These are phyloP conservation scores for Pygoscelis antarcticus DNA, from an alignment of 2,113 vertebrate species.

Conservation along the genomic window DNA sequence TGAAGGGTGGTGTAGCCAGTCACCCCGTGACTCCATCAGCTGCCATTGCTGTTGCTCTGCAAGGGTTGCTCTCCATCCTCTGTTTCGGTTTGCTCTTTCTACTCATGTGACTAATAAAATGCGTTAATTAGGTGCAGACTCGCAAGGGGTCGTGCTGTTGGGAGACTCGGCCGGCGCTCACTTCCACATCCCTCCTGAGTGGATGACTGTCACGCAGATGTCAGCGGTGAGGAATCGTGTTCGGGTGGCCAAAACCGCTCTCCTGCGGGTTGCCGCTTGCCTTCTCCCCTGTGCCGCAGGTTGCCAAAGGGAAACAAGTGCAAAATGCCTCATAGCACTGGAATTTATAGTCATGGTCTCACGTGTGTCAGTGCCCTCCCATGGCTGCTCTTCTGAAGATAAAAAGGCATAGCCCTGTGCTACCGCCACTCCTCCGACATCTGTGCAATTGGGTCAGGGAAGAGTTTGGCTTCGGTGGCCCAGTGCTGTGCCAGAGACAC, in stretches of 20 bases:
- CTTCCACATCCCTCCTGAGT: slow-evolving; percentile 78
- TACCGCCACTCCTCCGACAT: fast-evolving
- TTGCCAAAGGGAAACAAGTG: background rate
- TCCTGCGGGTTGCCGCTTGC: background rate
- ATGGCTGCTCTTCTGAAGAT: background rate
- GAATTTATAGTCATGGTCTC: background rate
- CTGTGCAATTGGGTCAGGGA: slow-evolving; percentile 23
- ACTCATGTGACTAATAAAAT: background rate
- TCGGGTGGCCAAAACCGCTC: background rate
- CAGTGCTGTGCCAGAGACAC: background rate
- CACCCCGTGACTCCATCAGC: background rate
- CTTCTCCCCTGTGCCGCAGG: background rate
- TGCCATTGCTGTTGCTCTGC: background rate
- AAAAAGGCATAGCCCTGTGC: background rate
- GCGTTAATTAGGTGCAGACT: slow-evolving; percentile 63
- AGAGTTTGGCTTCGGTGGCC: background rate
- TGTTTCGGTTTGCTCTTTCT: background rate
- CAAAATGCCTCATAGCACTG: background rate
- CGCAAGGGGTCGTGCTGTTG: slow-evolving; percentile 74
- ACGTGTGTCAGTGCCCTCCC: background rate
- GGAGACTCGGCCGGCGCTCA: slow-evolving; percentile 79
- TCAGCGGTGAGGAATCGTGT: slow-evolving; percentile 67
- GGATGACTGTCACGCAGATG: slow-evolving; percentile 74
- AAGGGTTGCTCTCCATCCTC: background rate
- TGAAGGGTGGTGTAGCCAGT: background rate